phyloP scores from a whole-genome alignment of 2,113 vertebrate genomes.

The Amia ocellicauda region DNA sequence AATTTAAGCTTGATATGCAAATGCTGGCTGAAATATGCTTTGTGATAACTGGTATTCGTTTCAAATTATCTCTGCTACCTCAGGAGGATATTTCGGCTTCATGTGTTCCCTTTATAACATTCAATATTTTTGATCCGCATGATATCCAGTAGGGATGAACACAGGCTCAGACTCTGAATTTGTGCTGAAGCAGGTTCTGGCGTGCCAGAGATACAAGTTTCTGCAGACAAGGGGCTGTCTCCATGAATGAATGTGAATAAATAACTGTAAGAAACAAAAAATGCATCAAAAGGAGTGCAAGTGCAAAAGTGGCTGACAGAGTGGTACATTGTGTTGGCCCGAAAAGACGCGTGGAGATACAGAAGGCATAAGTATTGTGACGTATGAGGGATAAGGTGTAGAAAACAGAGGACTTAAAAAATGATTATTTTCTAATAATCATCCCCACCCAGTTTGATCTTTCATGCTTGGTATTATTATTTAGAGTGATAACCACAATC shows the following conservation, averaged over 20 bases:
- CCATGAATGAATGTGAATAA: constrained; percentile 2
- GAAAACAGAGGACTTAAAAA: too few species aligned
- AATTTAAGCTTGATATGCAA: constrained; percentile 9
- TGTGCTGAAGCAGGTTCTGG: constrained; percentile 6
- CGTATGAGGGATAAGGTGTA: too few species aligned
- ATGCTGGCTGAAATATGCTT: constrained; percentile 8
- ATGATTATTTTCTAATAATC: too few species aligned
- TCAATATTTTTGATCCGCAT: constrained; percentile 6
- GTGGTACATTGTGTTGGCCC: background rate
- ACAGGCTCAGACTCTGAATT: background rate
- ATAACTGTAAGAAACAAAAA: background rate
- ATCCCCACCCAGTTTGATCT: background rate
- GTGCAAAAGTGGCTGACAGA: background rate
- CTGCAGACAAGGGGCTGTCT: background rate
- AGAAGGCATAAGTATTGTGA: too few species aligned
- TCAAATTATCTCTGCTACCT: constrained; percentile 9
- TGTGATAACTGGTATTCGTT: constrained; percentile 17
- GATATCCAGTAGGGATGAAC: constrained; percentile 10
- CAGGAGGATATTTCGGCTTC: constrained; percentile 10
- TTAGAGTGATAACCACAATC: too few species aligned
- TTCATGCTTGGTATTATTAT: background rate
- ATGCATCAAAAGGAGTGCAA: background rate
- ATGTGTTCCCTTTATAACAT: constrained; percentile 12
- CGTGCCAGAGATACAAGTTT: background rate
- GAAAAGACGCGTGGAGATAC: background rate